These are phyloP conservation scores for Rotaria macrura DNA, from an alignment of 2,888 invertebrate genomes.

Conservation along the genomic window DNA sequence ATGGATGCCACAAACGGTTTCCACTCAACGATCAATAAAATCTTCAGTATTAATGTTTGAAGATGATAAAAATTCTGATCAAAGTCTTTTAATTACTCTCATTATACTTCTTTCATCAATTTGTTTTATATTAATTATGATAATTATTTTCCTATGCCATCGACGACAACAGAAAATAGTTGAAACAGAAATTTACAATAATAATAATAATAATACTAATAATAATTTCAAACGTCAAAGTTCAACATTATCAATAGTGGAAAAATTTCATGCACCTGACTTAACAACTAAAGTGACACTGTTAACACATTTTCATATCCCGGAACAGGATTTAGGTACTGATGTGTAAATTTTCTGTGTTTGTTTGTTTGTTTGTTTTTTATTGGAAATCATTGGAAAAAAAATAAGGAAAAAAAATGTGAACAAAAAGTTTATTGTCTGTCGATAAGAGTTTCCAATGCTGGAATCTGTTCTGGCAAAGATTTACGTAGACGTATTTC, in stretches of 20 bases:
- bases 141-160: not conserved
- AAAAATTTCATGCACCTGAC: not conserved
- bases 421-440: not conserved
- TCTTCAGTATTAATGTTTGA: not conserved
- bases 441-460: not conserved
- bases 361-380: not conserved
- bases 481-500: constrained; percentile 98
- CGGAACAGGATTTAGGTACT: not conserved
- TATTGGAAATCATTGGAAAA: not conserved
- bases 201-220: too few species aligned
- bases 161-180: not conserved
- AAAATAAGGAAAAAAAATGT: not conserved
- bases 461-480: constrained; percentile 10
- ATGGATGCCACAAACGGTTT: not conserved
- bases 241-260: not conserved
- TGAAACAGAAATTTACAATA: not conserved
- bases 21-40: not conserved
- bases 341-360: not conserved
- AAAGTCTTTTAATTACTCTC: not conserved
- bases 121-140: not conserved
- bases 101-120: not conserved
- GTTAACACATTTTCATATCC: not conserved
- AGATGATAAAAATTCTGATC: not conserved
- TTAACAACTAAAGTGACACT: not conserved
- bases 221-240: not conserved